Evolutionary conservation across 2,113 vertebrate genomes (phyloP), one percentile per base, ranked within the genome.

Genomic region (Psettodes erumei): DNA sequence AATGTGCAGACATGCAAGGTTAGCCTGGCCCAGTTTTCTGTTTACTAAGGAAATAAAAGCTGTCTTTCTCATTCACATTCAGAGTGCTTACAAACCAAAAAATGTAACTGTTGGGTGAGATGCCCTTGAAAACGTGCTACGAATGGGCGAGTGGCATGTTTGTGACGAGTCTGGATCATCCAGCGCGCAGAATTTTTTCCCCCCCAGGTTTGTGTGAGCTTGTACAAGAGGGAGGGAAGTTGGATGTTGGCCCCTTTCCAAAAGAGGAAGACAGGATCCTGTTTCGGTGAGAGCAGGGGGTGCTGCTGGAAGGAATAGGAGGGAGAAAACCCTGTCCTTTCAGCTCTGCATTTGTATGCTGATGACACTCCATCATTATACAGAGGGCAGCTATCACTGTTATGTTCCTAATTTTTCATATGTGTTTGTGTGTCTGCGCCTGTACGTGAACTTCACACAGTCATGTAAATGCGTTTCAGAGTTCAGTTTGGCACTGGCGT

Each of bases 1-100:
- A 93, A 92, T 92, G 83, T 86, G 80, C 71, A 86, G 76, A 91
- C 75, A 79, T 77, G 65, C 80, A 87, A 83, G 77, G 86, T 86
- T 80, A 71, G 63, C 70, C 64, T 78, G 64, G 81, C 59, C 78
- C 72, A 66, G 40, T 64, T 85, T 80, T 77, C 25, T 85, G 70
- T 78, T 79, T 73, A 58, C 65, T 37, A 50, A 82, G 50, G 62
- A 75, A 71, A 75, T 71, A 61, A 55, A 72, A 27, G 45, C 59
- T 23, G 15, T 50, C 23, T 61, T 16, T 51, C 45, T 48, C 21
- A 35, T 64, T 69, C 55, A 75, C 37, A 30, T 63, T 64, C 27
- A 18, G 0, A 61, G 19, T 18, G 18, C 40, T 53, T 55, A 64
- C 27, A 75, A 55, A 71, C 23, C 23, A 56, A 38, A 33, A 79